These are phyloP conservation scores for Calidris pygmaea DNA, from an alignment of 2,113 vertebrate genomes.

Conservation along the genomic window DNA sequence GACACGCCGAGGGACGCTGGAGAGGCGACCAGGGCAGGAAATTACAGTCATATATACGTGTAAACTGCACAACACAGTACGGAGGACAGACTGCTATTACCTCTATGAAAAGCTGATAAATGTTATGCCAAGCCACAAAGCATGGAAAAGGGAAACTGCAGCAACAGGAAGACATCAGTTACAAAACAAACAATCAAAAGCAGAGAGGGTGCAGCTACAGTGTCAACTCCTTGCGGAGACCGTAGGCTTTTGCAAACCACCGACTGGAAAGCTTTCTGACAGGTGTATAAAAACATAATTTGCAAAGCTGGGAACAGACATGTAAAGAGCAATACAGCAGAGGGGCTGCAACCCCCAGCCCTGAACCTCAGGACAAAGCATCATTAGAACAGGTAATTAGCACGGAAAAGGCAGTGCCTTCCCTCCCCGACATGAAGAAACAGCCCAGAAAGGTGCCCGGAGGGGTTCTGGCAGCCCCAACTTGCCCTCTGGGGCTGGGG, in stretches of 20 bases:
- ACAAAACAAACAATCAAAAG: not conserved
- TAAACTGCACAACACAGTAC: not conserved
- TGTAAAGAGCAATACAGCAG: fast-evolving
- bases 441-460: not conserved
- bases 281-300: fast-evolving
- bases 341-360: not conserved
- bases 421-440: not conserved
- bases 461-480: not conserved
- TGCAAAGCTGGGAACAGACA: not conserved
- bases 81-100: not conserved
- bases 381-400: no score
- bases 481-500: not conserved
- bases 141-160: not conserved
- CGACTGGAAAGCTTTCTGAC: not conserved
- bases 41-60: fast-evolving
- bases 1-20: fast-evolving
- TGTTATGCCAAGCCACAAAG: not conserved
- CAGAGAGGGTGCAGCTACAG: not conserved
- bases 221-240: not conserved
- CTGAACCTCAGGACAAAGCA: fast-evolving
- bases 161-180: not conserved
- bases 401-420: not conserved
- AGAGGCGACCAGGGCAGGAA: not conserved
- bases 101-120: not conserved
- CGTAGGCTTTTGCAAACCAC: not conserved